Percentiles rank a stretch among this genome's conserved stretches.
Conservation (phyloP, 1,140 invertebrate genomes). For the Latrodectus geometricus region DNA sequence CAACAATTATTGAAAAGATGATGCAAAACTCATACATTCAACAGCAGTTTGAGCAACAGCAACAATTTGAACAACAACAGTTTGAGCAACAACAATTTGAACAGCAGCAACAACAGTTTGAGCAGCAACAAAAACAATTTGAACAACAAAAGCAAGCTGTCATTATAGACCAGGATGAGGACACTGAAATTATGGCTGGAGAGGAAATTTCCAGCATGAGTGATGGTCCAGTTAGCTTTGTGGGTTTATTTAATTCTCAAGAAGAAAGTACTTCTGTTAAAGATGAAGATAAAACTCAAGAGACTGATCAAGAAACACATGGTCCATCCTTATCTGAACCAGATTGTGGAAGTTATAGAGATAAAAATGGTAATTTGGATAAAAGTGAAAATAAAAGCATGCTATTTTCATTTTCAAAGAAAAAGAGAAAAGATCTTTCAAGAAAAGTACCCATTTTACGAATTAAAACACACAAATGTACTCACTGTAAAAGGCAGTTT, state of each 20-base stretch:
- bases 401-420: constrained; percentile 3
- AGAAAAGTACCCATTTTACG: constrained; percentile 45
- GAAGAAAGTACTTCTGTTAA: constrained; percentile 9
- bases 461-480: constrained; percentile 58
- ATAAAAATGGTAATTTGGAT: background rate
- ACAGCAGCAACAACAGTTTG: background rate
- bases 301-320: background rate
- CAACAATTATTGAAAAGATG: constrained; percentile 35
- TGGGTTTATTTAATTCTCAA: constrained; percentile 33
- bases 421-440: constrained; percentile 46
- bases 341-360: background rate
- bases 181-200: constrained; percentile 53
- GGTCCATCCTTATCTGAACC: background rate
- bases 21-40: constrained; percentile 43
- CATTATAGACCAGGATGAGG: constrained; percentile 55
- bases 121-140: background rate
- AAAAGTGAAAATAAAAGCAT: constrained; percentile 5
- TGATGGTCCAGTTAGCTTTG: constrained; percentile 42
- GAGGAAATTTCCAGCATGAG: constrained; percentile 46
- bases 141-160: background rate
- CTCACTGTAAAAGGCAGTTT: constrained; percentile 53
- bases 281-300: background rate
- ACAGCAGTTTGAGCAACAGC: constrained; percentile 9
- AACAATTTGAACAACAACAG: background rate
- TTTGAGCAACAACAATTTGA: background rate